These are phyloP conservation scores for Sparidentex hasta DNA, from an alignment of 2,797 vertebrate genomes.

Conservation along the genomic window DNA sequence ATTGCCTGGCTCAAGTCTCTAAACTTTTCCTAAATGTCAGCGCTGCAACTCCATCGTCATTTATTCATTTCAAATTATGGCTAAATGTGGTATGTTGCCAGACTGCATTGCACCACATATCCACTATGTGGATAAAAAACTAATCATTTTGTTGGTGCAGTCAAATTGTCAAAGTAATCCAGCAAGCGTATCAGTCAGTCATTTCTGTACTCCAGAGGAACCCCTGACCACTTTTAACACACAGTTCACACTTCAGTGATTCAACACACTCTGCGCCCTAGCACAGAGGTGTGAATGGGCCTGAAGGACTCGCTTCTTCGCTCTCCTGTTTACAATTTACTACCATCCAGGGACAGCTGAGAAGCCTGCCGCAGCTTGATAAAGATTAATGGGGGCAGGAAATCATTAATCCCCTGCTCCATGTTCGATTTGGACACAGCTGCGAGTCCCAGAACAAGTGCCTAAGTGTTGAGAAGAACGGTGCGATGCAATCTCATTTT, in stretches of 20 bases:
- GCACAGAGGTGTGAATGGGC: conserved; percentile 57
- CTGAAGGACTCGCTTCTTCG: conserved; percentile 29
- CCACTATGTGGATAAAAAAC: too few relatives aligned
- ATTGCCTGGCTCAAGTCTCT: not conserved
- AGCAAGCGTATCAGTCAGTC: not conserved
- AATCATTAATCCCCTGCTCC: conserved; percentile 61
- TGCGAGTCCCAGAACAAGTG: conserved; percentile 32
- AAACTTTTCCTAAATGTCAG: not conserved
- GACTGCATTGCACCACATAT: not conserved
- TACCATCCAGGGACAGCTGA: conserved; percentile 43
- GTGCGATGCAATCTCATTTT: conserved; percentile 30
- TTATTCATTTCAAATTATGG: not conserved
- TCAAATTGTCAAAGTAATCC: not conserved
- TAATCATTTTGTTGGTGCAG: not conserved
- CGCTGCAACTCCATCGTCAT: not conserved
- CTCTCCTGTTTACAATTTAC: conserved; percentile 63
- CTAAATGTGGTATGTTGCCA: not conserved
- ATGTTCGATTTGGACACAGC: conserved; percentile 50
- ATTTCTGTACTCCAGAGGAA: conserved; percentile 10
- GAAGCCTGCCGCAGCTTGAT: conserved; percentile 47
- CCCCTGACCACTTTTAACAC: conserved; percentile 25
- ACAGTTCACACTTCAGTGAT: conserved; percentile 55
- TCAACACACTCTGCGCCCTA: conserved; percentile 40
- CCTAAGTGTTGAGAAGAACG: conserved; percentile 16
- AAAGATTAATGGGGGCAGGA: conserved; percentile 65